Base-by-base conservation (phyloP, 1,140 invertebrate species). In the Trichogramma pretiosum region DNA sequence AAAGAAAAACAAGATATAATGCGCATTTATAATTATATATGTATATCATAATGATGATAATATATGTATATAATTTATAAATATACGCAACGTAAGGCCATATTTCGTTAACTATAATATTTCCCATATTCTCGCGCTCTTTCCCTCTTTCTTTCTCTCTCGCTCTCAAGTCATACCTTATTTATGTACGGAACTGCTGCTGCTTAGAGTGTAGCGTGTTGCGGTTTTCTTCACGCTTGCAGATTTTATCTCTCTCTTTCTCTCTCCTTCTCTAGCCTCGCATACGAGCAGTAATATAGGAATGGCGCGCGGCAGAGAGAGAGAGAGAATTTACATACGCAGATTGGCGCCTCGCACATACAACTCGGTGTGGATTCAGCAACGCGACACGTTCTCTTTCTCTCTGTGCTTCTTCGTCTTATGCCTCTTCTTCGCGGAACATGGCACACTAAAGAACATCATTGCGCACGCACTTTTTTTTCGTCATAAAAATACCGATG, bases 101-200 rank as follows among this genome's bases (percentile, higher is more conserved):
- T 37, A 43, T 48, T 48, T 48, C 39, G 47, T 48, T 48, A 42
- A n/a, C n/a, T n/a, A n/a, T n/a, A n/a, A n/a, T n/a, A n/a, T n/a
- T 48, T 37, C 33, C 47, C 39, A 48, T 48, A 33, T n/a, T n/a
- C n/a, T 22, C 35, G 8, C 26, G 23, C 21, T 22, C 34, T 19
- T 34, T 23, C 35, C 26, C 16, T 16, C 18, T 26, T 38, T 18
- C 16, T 38, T 32, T 50, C 40, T 26, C 10, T 10, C 18, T 36
- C 23, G 10, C 13, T 34, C 4, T 16, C 32, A 7, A 13, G 26
- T 11, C 26, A 43, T 41, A 18, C 48, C n/a, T n/a, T n/a, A n/a
- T n/a, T n/a, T n/a, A n/a, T n/a, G n/a, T n/a, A n/a, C n/a, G n/a
- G n/a, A n/a, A n/a, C n/a, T n/a, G n/a, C n/a, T n/a, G n/a, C n/a